Evolutionary conservation across 2,888 invertebrate genomes (phyloP).

Genomic region (Metopia argyrocephala): DNA sequence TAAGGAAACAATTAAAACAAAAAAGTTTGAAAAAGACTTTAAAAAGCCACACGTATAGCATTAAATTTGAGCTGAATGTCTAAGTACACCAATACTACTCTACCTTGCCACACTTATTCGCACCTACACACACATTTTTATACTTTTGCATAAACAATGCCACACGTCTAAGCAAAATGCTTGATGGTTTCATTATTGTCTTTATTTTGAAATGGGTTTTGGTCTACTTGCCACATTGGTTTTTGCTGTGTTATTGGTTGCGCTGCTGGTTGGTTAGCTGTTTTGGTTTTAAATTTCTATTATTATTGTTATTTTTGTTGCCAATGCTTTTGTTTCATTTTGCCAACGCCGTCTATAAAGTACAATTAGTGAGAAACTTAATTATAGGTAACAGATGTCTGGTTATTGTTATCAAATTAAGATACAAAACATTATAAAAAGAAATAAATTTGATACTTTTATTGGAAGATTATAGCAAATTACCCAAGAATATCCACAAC

Average conservation of each 20-base stretch:
- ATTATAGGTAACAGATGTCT: slow-evolving; percentile 63
- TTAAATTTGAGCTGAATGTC: slow-evolving; percentile 52
- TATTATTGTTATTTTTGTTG: slow-evolving; percentile 33
- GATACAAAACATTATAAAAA: slow-evolving; percentile 54
- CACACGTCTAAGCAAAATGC: not conserved
- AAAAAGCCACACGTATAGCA: slow-evolving; percentile 59
- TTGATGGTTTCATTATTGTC: slow-evolving; percentile 31
- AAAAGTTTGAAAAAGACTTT: slow-evolving; percentile 66
- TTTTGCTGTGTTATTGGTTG: not conserved
- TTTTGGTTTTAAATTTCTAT: slow-evolving; percentile 42
- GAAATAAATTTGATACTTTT: slow-evolving; percentile 59
- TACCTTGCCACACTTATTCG: not conserved
- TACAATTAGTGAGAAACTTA: slow-evolving; percentile 62
- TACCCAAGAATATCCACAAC: slow-evolving; percentile 1
- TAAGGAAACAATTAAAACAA: slow-evolving; percentile 63
- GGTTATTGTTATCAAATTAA: slow-evolving; percentile 64
- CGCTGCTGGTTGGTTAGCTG: slow-evolving; percentile 38
- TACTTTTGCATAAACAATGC: not conserved
- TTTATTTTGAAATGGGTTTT: slow-evolving; percentile 32
- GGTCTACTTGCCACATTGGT: slow-evolving; percentile 25
- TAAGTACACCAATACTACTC: slow-evolving; percentile 34
- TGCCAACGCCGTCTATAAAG: slow-evolving; percentile 41
- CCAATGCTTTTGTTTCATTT: not conserved
- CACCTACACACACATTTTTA: not conserved
- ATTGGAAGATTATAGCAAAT: slow-evolving; percentile 56